These are phyloP conservation scores for Acanthosepion pharaonis DNA, from an alignment of 2,888 invertebrate genomes.

Conservation along the genomic window DNA sequence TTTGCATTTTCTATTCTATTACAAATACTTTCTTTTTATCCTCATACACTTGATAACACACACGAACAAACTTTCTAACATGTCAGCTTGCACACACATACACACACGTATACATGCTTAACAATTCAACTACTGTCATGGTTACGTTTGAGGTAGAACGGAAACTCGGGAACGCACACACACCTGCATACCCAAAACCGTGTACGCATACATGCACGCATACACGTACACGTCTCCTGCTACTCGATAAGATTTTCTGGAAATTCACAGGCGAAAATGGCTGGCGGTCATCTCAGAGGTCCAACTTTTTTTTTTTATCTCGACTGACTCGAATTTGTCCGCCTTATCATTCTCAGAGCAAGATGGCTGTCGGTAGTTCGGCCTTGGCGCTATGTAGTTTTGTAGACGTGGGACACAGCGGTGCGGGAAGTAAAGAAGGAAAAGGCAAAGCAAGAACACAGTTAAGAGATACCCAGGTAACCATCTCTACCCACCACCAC, in stretches of 20 bases:
- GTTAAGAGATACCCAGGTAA: background rate
- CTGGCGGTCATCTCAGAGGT: slow-evolving; percentile 33
- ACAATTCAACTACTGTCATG: background rate
- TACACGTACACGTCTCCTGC: background rate
- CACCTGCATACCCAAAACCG: background rate
- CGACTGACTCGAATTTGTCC: background rate
- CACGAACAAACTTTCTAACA: too few relatives aligned
- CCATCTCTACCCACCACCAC: background rate
- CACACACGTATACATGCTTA: background rate
- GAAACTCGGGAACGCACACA: background rate
- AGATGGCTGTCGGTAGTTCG: background rate
- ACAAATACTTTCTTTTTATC: too few relatives aligned
- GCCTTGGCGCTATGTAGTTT: background rate
- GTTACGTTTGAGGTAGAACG: too few relatives aligned
- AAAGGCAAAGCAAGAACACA: background rate
- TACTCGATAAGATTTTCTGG: background rate
- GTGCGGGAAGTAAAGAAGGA: background rate
- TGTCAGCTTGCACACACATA: too few relatives aligned
- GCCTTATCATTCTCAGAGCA: background rate
- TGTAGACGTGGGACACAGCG: background rate
- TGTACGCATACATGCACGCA: background rate
- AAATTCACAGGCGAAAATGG: background rate
- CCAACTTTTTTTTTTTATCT: slow-evolving; percentile 12
- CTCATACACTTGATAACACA: too few relatives aligned
- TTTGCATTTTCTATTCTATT: too few relatives aligned